Base-by-base conservation (phyloP, 2,888 invertebrate genomes). In the Megastigmus dorsalis region DNA sequence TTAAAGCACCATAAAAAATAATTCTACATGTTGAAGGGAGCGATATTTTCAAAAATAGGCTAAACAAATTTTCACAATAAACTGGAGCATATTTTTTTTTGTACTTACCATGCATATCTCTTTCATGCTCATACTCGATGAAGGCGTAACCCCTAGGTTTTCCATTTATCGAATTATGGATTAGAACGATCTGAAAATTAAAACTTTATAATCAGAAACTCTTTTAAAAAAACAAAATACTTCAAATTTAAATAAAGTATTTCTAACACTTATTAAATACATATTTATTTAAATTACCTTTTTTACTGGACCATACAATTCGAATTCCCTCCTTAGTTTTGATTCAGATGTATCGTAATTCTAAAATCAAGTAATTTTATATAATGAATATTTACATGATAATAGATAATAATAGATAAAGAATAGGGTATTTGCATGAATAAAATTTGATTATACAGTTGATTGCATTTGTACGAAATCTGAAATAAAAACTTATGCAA, bases 281-380 rank as follows among this genome's bases (percentile, higher is more conserved):
- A n/a, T n/a, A n/a, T n/a, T n/a, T n/a, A n/a, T n/a, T n/a, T n/a
- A 54, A 60, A 87, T 89, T 89, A 97, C 97, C 92, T 97, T 98
- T 92, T 97, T 97, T 79, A 99, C 97, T 9, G 97, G 92, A 15
- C 99, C 99, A 89, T 98, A 99, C 23, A 96, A 95, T 90, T 99
- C 99, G 90, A 99, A 99, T 88, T 99, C 99, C 89, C 99, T 92
- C 73, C 98, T 90, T 18, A 99, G 90, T 86, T 99, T 99, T 0
- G 98, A 97, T 89, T 99, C 99, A 0, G 99, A 98, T 0, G 99
- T 97, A 89, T 99, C 99, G 89, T 97, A 99, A 88, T 99, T 99
- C 97, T 97, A 90, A 76, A 92, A 91, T 55, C 66, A 71, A 75
- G 75, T 57, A 18, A 78, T 30, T 38, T 18, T 18, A 67, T 15